Conservation (phyloP, 2,888 invertebrate species). For the Microctonus aethiopoides region DNA sequence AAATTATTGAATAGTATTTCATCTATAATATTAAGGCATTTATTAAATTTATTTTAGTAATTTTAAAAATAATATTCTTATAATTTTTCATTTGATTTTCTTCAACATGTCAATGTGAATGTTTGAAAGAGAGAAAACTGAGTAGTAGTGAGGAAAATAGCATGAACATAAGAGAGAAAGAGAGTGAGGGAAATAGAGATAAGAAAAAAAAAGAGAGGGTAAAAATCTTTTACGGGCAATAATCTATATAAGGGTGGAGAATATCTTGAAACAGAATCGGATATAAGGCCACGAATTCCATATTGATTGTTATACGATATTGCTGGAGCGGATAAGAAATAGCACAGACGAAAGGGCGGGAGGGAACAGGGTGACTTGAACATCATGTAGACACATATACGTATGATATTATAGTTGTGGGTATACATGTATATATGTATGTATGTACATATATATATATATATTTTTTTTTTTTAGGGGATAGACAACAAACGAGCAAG, state of each 20-base stretch:
- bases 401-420: no score
- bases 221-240: neutral
- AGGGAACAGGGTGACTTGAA: no score
- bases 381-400: neutral
- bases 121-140: no score
- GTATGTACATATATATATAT: no score
- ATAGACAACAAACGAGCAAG: slow-evolving; percentile 16
- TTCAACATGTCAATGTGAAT: neutral
- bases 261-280: slow-evolving; percentile 37
- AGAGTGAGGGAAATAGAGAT: no score
- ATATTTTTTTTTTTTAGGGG: no score
- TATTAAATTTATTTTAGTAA: neutral
- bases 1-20: neutral
- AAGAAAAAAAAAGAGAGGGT: neutral
- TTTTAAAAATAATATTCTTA: neutral
- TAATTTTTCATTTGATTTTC: slow-evolving; percentile 2
- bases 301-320: slow-evolving; percentile 55
- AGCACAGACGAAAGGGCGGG: no score
- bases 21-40: neutral
- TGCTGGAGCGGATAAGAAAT: slow-evolving; percentile 38
- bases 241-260: neutral
- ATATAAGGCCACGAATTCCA: slow-evolving; percentile 45
- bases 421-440: no score
- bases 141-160: no score
- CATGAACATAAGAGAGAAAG: neutral